Base-by-base conservation (phyloP, 1,140 invertebrate genomes). In the Latrodectus geometricus region DNA sequence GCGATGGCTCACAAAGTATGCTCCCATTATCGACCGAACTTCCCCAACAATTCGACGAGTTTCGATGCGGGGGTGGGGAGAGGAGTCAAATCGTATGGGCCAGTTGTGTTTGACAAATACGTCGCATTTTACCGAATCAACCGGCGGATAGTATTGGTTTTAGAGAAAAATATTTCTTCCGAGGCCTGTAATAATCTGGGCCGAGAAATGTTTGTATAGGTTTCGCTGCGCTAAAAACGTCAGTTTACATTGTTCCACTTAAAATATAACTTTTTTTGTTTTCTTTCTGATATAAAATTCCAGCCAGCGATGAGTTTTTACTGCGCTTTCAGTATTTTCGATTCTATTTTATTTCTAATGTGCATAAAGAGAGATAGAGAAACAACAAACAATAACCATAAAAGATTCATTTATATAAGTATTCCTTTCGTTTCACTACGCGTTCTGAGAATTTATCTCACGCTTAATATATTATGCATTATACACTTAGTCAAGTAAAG, bases 131-230 rank as follows among this genome's bases (percentile, higher is more conserved):
- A 54, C 61, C 35, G 76, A 78, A 78, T 66, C 56, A 78, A 66
- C 56, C 61, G 20, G 23, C 17, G 76, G 23, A 65, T 68, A 78
- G 76, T 78, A 78, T 78, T 78, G 76, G 76, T 68, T 78, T 78
- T 68, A 50, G 23, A 48, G 61, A 78, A 78, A 78, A 17, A 78
- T 78, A 78, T 78, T 76, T 78, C 76, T 78, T 78, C 35, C 66
- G 56, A 7, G 9, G 23, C 56, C 76, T 20, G 66, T 78, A 78
- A 66, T 78, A 78, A 66, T 49, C n/a, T 68, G 8, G 15, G 12
- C n/a, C 2, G n/a, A 11, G 15, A 5, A 1, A 20, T 9, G 17
- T 9, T n/a, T 66, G 76, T 75, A 52, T 35, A 7, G 21, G 49
- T 50, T 74, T 17, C 21, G 20, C 14, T 20, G 49, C 52, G n/a